phyloP scores from a whole-genome alignment of 92 coral and sea anemone species.

The Epizoanthus rinbou region DNA sequence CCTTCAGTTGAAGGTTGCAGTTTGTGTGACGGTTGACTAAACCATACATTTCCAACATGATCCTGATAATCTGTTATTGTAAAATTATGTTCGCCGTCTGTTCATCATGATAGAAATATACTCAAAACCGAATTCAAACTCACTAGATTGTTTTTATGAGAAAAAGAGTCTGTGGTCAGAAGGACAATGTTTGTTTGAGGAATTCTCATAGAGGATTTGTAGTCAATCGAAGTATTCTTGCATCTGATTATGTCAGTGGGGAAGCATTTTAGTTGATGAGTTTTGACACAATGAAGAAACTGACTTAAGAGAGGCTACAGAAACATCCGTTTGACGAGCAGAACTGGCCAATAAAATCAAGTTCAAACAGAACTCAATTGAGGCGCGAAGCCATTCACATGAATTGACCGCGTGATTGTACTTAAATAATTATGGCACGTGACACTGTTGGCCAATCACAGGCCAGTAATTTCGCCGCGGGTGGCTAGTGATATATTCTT shows the following conservation, averaged over 20 bases:
- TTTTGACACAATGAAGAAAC: slow-evolving; percentile 27
- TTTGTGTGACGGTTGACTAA: slow-evolving; percentile 80
- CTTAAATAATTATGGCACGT: neutral
- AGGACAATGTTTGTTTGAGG: neutral
- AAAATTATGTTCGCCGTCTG: neutral
- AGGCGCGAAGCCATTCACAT: slow-evolving; percentile 63
- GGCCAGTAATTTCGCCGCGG: neutral
- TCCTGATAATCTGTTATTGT: slow-evolving; percentile 5
- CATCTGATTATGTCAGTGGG: slow-evolving; percentile 1
- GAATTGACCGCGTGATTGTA: neutral
- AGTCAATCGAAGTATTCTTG: neutral
- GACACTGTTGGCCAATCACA: slow-evolving; percentile 10
- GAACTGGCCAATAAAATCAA: slow-evolving; percentile 58
- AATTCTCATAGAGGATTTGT: neutral
- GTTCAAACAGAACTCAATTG: slow-evolving; percentile 46
- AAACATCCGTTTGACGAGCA: slow-evolving; percentile 63
- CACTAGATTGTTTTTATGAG: neutral
- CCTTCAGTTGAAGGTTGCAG: slow-evolving; percentile 70
- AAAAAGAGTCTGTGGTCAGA: neutral
- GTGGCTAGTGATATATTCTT: slow-evolving; percentile 4
- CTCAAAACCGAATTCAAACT: slow-evolving; percentile 1
- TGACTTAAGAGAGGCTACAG: slow-evolving; percentile 30
- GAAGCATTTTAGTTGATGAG: slow-evolving; percentile 9
- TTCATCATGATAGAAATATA: slow-evolving; percentile 14
- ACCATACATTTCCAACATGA: slow-evolving; percentile 71